Conservation (phyloP, 2,797 vertebrate genomes). For the Graptemys geographica region DNA sequence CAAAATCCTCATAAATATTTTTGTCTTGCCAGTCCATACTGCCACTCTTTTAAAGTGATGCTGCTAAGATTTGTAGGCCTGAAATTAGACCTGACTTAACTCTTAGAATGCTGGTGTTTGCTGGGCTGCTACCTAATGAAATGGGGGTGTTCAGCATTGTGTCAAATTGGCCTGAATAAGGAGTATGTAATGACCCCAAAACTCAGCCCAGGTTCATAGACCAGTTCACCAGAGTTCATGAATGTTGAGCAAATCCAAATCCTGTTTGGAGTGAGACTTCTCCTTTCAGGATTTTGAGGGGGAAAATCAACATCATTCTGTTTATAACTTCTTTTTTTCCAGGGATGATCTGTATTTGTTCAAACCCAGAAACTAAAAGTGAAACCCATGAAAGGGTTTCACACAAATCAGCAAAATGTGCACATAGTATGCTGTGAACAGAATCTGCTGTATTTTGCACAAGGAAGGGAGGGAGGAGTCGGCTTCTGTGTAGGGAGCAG, state of each 20-base stretch:
- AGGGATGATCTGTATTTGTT: slow-evolving; percentile 62
- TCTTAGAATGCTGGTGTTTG: not conserved
- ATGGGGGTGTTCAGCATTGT: not conserved
- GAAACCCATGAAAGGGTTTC: slow-evolving; percentile 49
- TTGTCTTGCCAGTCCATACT: slow-evolving; percentile 11
- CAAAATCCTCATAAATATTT: slow-evolving; percentile 25
- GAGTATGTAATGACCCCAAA: not conserved
- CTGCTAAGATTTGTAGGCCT: not conserved
- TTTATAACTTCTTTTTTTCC: slow-evolving; percentile 45
- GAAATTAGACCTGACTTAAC: slow-evolving; percentile 1
- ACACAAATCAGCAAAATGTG: slow-evolving; percentile 40
- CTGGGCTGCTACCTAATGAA: not conserved
- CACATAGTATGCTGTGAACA: slow-evolving; percentile 27
- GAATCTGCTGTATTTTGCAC: slow-evolving; percentile 3
- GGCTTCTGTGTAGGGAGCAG: not conserved
- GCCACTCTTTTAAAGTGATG: slow-evolving; percentile 16
- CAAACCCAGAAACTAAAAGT: slow-evolving; percentile 57
- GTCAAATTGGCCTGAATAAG: slow-evolving; percentile 4
- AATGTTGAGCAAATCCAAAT: slow-evolving; percentile 14
- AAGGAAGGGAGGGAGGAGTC: not conserved
- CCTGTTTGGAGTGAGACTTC: not conserved
- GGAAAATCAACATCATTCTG: slow-evolving; percentile 13
- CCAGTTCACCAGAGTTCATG: not conserved
- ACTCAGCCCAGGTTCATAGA: not conserved
- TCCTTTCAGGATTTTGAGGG: not conserved